Base-by-base conservation (phyloP, 2,113 vertebrate species). In the Ginglymostoma cirratum region DNA sequence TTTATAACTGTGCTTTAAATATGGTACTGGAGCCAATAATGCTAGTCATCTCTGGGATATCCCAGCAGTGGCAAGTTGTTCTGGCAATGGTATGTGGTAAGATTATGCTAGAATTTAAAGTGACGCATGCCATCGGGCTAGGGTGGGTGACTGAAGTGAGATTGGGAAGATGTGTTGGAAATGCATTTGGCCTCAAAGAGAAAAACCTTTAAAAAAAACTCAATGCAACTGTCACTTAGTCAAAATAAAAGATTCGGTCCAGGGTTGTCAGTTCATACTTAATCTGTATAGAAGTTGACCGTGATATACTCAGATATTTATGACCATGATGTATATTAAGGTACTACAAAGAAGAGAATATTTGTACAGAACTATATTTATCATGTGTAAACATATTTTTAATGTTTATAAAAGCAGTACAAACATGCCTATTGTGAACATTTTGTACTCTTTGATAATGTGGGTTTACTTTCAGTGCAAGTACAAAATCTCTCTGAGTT, bases 401-500 rank as follows among this genome's bases (percentile, higher is more conserved):
- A n/a, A 42, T 45, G 38, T 83, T 83, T 21, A n/a, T 92, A 65
- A n/a, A 90, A 90, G 7, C 34, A 52, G 12, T 48, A 92, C 48
- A 30, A 89, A 2, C 48, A 65, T n/a, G 12, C 65, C 5, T n/a
- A 65, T 8, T 92, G 86, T 55, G 55, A 55, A 24, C 8, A 55
- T 55, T 30, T 92, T 92, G 30, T 30, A 21, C 30, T 34, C 34
- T n/a, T 61, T 19, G 87, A n/a, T 92, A 92, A 34, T 30, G 30
- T 65, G 55, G 55, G 30, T 92, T 92, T 34, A 55, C 34, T 21
- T 61, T 90, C 17, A 90, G 5, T 92, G 61, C 52, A 90, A 15
- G 52, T 65, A 90, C 87, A 90, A 55, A 90, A 65, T 65, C 30
- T 92, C 87, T 65, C 87, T 92, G 14, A 92, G 42, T 34, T 92